phyloP scores from a whole-genome alignment of 2,888 invertebrate species.

The Brachypalpus laphriformis region DNA sequence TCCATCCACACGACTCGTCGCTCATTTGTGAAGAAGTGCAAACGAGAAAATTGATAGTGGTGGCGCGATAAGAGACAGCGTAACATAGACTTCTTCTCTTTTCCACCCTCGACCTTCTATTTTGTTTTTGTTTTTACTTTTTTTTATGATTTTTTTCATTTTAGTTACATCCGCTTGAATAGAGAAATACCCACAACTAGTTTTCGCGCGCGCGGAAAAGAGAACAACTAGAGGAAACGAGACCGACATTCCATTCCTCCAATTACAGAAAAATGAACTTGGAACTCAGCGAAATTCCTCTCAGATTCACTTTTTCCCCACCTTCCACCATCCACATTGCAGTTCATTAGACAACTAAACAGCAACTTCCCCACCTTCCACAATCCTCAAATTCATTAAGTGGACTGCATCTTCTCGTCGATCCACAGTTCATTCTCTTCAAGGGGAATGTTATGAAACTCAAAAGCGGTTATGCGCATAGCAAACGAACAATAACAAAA shows the following conservation, averaged over 20 bases:
- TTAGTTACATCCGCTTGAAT: slow-evolving; percentile 43
- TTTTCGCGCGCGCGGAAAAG: slow-evolving; percentile 26
- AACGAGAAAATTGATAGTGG: slow-evolving; percentile 1
- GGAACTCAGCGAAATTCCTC: slow-evolving; percentile 49
- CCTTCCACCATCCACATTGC: slow-evolving; percentile 1
- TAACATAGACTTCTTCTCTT: slow-evolving; percentile 18
- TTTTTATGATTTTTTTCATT: slow-evolving; percentile 42
- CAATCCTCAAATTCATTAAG: slow-evolving; percentile 21
- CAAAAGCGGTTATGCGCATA: slow-evolving; percentile 63
- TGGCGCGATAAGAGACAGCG: slow-evolving; percentile 46
- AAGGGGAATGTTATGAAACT: slow-evolving; percentile 32
- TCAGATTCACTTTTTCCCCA: slow-evolving; percentile 34
- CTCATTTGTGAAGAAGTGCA: not conserved
- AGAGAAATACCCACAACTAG: not conserved
- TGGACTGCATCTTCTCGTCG: not conserved
- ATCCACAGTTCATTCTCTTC: slow-evolving; percentile 9
- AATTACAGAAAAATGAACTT: slow-evolving; percentile 6
- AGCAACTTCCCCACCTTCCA: no score
- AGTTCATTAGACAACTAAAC: no score
- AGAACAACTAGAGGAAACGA: slow-evolving; percentile 24
- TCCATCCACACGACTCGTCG: slow-evolving; percentile 26
- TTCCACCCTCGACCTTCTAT: not conserved
- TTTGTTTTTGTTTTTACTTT: slow-evolving; percentile 61
- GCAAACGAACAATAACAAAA: slow-evolving; percentile 69
- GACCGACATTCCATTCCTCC: slow-evolving; percentile 50